phyloP scores from a whole-genome alignment of 2,797 vertebrate genomes.

The Syndactyla subalaris region DNA sequence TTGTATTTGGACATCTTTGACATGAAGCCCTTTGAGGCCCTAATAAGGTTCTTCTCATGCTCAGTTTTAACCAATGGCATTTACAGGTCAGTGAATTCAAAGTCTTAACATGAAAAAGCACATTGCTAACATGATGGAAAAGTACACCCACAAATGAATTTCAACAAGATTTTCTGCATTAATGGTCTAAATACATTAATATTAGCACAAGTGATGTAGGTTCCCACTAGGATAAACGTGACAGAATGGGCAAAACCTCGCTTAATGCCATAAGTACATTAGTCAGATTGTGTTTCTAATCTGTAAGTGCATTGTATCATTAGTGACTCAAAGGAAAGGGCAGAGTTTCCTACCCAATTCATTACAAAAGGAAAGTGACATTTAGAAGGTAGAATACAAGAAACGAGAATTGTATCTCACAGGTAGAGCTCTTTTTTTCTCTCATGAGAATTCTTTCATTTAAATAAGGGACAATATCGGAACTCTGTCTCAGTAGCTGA shows the following conservation, averaged over 20 bases:
- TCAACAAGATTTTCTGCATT: slow-evolving; percentile 33
- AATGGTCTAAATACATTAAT: slow-evolving; percentile 42
- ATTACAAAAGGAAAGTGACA: slow-evolving; percentile 74
- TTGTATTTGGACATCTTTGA: not conserved
- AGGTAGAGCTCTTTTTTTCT: slow-evolving; percentile 67
- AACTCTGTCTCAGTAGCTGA: not conserved
- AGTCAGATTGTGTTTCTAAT: slow-evolving; percentile 70
- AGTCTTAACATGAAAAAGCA: not conserved
- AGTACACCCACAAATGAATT: not conserved
- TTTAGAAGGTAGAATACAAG: slow-evolving; percentile 69
- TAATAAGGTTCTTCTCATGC: not conserved
- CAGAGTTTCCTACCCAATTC: slow-evolving; percentile 79
- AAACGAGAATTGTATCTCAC: slow-evolving; percentile 58
- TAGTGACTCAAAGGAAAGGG: slow-evolving; percentile 81
- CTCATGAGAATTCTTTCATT: slow-evolving; percentile 68
- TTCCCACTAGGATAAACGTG: slow-evolving; percentile 45
- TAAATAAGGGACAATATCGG: not conserved
- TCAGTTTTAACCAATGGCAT: not conserved
- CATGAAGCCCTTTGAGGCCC: not conserved
- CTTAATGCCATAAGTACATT: slow-evolving; percentile 34
- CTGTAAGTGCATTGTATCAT: slow-evolving; percentile 74
- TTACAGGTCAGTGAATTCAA: not conserved
- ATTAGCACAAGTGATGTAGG: slow-evolving; percentile 47
- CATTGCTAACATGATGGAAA: not conserved
- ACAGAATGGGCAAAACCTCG: slow-evolving; percentile 56